Evolutionary conservation across 2,113 vertebrate genomes (phyloP).

Genomic region (Eudyptes chrysolophus): DNA sequence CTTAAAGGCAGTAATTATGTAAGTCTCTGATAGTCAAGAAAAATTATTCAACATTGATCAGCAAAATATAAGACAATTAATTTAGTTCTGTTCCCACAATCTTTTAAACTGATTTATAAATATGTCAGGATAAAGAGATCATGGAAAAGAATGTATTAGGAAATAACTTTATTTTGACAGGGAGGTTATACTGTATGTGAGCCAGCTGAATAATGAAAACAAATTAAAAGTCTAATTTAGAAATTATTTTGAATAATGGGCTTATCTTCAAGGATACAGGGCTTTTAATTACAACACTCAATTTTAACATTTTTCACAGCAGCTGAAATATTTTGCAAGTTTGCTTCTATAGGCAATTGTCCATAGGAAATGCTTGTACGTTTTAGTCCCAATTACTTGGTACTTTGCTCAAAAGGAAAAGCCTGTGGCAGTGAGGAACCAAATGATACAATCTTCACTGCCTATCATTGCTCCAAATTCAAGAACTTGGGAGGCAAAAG

Average conservation of each 20-base stretch:
- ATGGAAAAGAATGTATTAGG: conserved; percentile 47
- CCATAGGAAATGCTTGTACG: background rate
- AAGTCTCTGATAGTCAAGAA: conserved; percentile 12
- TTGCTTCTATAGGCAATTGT: background rate
- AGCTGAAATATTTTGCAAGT: conserved; percentile 7
- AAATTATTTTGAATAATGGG: conserved; percentile 69
- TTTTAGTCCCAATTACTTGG: background rate
- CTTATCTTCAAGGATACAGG: conserved; percentile 38
- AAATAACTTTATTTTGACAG: conserved; percentile 62
- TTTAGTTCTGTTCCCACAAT: conserved; percentile 16
- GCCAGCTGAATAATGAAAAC: conserved; percentile 68
- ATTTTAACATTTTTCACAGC: background rate
- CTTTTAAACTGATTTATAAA: conserved; percentile 70
- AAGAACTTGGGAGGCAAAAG: background rate
- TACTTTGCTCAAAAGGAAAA: background rate
- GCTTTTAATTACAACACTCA: conserved; percentile 6
- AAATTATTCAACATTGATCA: conserved; percentile 40
- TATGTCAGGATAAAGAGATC: conserved; percentile 32
- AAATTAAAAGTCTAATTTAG: conserved; percentile 65
- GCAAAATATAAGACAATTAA: conserved; percentile 61
- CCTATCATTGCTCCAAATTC: background rate
- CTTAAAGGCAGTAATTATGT: conserved; percentile 33
- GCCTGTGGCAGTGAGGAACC: background rate
- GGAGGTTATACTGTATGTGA: conserved; percentile 41
- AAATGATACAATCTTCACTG: background rate